phyloP scores from a whole-genome alignment of 2,888 invertebrate genomes.

The Dicranocentrus wangi region DNA sequence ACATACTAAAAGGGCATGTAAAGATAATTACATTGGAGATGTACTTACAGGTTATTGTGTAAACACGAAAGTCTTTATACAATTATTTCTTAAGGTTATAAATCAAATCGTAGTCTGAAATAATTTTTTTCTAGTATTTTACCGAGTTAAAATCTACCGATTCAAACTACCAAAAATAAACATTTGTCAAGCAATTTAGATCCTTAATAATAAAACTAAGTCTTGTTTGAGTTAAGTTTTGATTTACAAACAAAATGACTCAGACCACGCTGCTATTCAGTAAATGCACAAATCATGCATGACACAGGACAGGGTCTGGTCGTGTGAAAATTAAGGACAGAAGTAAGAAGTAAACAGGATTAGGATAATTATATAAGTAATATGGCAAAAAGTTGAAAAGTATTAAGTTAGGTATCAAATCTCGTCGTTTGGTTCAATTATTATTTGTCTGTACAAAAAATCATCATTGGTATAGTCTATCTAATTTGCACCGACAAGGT shows the following conservation, averaged over 20 bases:
- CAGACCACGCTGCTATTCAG: no score
- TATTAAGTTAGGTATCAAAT: constrained; percentile 34
- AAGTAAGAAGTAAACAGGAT: not conserved
- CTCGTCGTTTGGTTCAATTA: constrained; percentile 40
- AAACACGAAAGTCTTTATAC: constrained; percentile 38
- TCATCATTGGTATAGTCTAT: constrained; percentile 9
- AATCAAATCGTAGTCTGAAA: constrained; percentile 2
- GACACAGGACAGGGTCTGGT: not conserved
- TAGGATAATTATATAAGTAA: not conserved
- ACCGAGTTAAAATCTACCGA: constrained; percentile 4
- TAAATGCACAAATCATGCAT: not conserved
- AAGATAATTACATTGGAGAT: constrained; percentile 2
- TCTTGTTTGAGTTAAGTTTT: no score
- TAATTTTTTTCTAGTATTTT: not conserved
- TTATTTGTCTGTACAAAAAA: constrained; percentile 44
- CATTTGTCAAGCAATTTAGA: no score
- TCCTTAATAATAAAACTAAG: no score
- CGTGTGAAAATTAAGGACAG: not conserved
- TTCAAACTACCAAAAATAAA: not conserved
- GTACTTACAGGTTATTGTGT: constrained; percentile 10
- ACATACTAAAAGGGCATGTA: constrained; percentile 23
- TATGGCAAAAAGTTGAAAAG: constrained; percentile 31
- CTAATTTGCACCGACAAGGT: constrained; percentile 40
- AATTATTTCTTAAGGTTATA: constrained; percentile 20
- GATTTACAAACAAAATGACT: no score